Conservation (phyloP, 2,797 vertebrate species). For the Falco biarmicus region DNA sequence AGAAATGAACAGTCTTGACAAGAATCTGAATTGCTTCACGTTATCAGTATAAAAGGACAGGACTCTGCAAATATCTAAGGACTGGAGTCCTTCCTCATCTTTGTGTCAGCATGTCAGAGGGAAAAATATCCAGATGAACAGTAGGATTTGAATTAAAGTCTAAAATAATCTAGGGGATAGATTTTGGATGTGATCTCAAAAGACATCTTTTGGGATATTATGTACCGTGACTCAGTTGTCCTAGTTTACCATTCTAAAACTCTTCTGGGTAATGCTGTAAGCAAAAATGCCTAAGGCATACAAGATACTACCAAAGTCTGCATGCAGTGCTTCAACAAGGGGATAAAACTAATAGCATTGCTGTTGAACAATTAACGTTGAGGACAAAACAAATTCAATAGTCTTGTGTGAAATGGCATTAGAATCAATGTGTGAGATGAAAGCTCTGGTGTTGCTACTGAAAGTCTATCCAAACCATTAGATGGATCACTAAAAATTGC, state of each 20-base stretch:
- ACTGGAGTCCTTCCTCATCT: not conserved
- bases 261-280: not conserved
- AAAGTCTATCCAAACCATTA: not conserved
- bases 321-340: not conserved
- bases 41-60: not conserved
- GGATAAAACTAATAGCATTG: not conserved
- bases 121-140: not conserved
- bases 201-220: not conserved
- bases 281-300: conserved; percentile 33
- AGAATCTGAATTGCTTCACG: not conserved
- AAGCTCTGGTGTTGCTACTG: not conserved
- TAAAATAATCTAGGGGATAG: not conserved
- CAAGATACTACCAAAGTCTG: not conserved
- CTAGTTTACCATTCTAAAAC: not conserved
- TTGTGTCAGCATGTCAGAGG: not conserved
- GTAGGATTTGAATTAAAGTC: not conserved
- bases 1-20: not conserved
- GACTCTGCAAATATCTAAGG: not conserved
- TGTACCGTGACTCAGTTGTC: not conserved
- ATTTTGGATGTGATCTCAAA: not conserved
- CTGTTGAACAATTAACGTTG: not conserved
- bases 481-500: not conserved
- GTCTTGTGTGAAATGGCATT: not conserved
- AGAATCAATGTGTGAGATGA: not conserved
- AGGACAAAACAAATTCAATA: not conserved